These are phyloP conservation scores for Myotis myotis DNA, from an alignment of 2,797 vertebrate species.

Conservation along the genomic window DNA sequence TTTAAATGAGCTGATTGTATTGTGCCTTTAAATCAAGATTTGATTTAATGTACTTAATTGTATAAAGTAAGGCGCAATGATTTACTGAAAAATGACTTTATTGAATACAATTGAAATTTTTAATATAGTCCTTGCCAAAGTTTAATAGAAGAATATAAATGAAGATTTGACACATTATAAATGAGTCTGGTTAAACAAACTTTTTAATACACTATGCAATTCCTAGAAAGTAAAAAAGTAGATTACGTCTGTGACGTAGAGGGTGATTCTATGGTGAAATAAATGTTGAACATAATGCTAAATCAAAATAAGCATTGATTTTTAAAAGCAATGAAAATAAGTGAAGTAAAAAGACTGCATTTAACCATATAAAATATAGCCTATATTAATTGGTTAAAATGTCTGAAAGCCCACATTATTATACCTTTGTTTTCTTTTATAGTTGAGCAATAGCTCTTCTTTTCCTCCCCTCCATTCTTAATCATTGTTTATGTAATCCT, in stretches of 20 bases:
- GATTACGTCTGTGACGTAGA: not conserved
- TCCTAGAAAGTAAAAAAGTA: slow-evolving; percentile 12
- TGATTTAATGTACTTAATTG: not conserved
- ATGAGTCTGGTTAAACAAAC: not conserved
- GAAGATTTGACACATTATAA: slow-evolving; percentile 10
- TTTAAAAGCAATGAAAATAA: not conserved
- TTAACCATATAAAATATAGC: not conserved
- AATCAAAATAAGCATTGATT: not conserved
- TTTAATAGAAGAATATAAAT: not conserved
- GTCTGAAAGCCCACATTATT: not conserved
- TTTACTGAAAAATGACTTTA: not conserved
- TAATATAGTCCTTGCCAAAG: not conserved
- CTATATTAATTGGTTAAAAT: not conserved
- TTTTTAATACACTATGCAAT: not conserved
- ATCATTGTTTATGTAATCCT: not conserved
- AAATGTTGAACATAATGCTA: not conserved
- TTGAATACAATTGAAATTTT: slow-evolving; percentile 28
- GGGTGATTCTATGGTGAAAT: not conserved
- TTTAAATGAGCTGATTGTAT: not conserved
- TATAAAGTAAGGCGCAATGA: not conserved
- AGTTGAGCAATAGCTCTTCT: not conserved
- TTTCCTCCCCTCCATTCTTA: not conserved
- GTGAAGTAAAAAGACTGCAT: not conserved
- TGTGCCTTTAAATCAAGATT: not conserved
- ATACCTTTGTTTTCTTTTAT: not conserved